Percentiles rank a stretch among this genome's conserved stretches.
These are phyloP conservation scores for Leucoraja erinaceus DNA, from an alignment of 2,113 vertebrate genomes.

Conservation along the genomic window DNA sequence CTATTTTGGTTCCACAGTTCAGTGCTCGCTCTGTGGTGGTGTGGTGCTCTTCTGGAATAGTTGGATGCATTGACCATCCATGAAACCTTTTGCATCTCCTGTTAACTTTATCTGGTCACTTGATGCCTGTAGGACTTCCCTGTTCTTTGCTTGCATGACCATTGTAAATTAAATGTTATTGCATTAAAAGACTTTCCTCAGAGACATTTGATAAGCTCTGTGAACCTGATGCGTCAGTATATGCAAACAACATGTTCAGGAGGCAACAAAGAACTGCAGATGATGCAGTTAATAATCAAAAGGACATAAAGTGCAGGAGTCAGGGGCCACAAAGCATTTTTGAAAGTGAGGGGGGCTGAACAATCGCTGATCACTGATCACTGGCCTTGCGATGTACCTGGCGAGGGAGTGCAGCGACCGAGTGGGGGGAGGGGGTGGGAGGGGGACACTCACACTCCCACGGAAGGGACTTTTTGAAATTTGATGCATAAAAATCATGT, in stretches of 20 bases:
- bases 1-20: neutral
- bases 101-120: neutral
- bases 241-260: neutral
- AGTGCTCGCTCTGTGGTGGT: neutral
- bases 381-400: too few relatives aligned
- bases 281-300: too few relatives aligned
- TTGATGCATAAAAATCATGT: too few relatives aligned
- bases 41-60: neutral
- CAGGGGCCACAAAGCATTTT: too few relatives aligned
- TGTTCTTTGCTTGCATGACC: neutral
- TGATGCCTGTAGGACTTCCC: neutral
- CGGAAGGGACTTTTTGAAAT: too few relatives aligned
- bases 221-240: neutral
- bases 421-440: too few relatives aligned
- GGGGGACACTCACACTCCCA: too few relatives aligned
- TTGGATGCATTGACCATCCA: neutral
- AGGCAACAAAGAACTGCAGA: too few relatives aligned
- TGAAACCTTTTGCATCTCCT: neutral
- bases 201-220: neutral
- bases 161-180: conserved; percentile 23
- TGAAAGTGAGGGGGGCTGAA: too few relatives aligned
- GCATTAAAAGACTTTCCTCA: neutral
- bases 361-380: too few relatives aligned
- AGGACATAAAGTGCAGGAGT: too few relatives aligned
- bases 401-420: too few relatives aligned